Conservation (phyloP, 2,888 invertebrate species). For the Corbicula japonica region DNA sequence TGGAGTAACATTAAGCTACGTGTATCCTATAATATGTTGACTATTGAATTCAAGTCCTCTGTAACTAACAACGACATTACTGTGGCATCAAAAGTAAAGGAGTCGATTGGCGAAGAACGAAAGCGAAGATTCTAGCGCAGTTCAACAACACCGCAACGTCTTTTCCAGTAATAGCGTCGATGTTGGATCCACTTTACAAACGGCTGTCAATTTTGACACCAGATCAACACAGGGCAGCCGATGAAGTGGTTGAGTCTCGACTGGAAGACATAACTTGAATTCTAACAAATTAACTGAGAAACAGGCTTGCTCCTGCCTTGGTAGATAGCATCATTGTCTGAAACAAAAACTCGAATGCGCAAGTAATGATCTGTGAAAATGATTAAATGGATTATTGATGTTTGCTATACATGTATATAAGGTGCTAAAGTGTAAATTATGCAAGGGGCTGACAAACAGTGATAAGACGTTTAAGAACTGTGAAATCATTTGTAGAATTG, state of each 20-base stretch:
- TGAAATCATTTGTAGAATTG: too few relatives aligned
- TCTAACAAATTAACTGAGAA: neutral
- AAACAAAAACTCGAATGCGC: too few relatives aligned
- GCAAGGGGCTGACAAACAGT: too few relatives aligned
- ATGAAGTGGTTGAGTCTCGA: too few relatives aligned
- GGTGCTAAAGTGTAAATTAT: too few relatives aligned
- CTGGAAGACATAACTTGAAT: conserved; percentile 16
- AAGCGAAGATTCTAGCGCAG: too few relatives aligned
- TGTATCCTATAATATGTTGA: conserved; percentile 39
- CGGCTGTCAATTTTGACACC: conserved; percentile 12
- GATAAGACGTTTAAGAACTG: too few relatives aligned
- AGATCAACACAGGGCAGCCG: neutral
- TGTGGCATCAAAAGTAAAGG: too few relatives aligned
- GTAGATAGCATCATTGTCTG: conserved; percentile 2
- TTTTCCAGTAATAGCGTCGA: conserved; percentile 24
- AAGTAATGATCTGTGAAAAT: too few relatives aligned
- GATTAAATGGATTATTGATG: too few relatives aligned
- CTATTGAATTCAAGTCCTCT: conserved; percentile 2
- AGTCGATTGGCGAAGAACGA: too few relatives aligned
- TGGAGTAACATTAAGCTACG: neutral
- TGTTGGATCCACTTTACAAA: conserved; percentile 26
- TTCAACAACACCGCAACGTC: conserved; percentile 6
- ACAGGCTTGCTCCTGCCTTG: neutral
- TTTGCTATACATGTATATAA: too few relatives aligned
- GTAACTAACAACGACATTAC: conserved; percentile 1